A percentile compares a stretch with the other conserved stretches of the same genome.
Evolutionary conservation across 2,797 vertebrate species (phyloP).

Genomic region (Bucorvus abyssinicus): DNA sequence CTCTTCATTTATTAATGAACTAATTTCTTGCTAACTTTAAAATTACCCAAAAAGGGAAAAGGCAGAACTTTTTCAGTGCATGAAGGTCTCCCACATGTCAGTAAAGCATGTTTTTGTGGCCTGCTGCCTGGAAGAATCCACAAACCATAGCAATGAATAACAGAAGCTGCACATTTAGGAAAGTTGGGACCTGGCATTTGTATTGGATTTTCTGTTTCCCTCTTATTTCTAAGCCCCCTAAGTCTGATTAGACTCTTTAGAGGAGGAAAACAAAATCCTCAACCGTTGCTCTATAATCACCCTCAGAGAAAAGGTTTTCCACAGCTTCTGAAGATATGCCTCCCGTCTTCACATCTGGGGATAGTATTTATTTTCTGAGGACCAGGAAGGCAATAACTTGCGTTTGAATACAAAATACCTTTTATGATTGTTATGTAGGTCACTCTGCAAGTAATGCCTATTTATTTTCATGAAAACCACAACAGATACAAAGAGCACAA

Average conservation of each 20-base stretch:
- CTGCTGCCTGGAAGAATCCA: not conserved
- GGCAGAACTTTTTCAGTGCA: not conserved
- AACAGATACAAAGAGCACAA: too few species aligned
- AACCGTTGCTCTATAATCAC: not conserved
- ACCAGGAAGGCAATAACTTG: not conserved
- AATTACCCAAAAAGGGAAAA: not conserved
- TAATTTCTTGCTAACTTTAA: slow-evolving; percentile 29
- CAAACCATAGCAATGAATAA: not conserved
- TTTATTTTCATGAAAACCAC: too few species aligned
- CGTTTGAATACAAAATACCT: not conserved
- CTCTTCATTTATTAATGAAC: slow-evolving; percentile 50
- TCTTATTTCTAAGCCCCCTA: not conserved
- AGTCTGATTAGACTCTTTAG: not conserved
- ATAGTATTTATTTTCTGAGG: not conserved
- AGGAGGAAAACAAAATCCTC: not conserved
- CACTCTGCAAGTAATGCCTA: too few species aligned
- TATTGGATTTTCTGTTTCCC: not conserved
- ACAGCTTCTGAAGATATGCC: not conserved
- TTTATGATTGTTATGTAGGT: not conserved
- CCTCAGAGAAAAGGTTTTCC: not conserved
- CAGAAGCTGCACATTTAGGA: not conserved
- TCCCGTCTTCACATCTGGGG: not conserved
- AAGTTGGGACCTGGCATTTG: not conserved
- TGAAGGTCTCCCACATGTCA: not conserved
- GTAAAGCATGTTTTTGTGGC: not conserved